phyloP scores from a whole-genome alignment of 2,888 invertebrate genomes.

The Maniola hyperantus region DNA sequence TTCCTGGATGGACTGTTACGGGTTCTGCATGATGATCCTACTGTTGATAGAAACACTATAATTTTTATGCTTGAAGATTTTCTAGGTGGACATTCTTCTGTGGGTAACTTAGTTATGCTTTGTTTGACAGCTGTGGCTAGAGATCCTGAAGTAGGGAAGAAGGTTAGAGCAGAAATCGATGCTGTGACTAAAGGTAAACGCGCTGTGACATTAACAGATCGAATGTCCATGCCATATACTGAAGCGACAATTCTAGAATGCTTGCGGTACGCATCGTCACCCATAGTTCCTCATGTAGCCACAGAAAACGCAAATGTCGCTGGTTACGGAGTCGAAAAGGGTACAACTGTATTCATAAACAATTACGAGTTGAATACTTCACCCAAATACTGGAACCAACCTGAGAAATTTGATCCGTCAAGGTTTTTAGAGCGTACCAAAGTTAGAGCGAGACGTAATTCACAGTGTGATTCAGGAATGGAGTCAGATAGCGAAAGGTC shows the following conservation, averaged over 20 bases:
- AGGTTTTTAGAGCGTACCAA: constrained; percentile 85
- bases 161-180: constrained; percentile 88
- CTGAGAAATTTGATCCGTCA: constrained; percentile 88
- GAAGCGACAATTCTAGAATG: constrained; percentile 92
- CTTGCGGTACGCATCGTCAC: constrained; percentile 90
- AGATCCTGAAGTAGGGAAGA: constrained; percentile 84
- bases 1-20: constrained; percentile 91
- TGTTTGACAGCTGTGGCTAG: constrained; percentile 86
- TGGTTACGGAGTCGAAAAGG: constrained; percentile 88
- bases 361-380: constrained; percentile 91
- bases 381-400: constrained; percentile 87
- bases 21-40: constrained; percentile 85
- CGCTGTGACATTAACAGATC: constrained; percentile 85
- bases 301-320: constrained; percentile 88
- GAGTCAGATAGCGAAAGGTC: constrained; percentile 74
- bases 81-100: constrained; percentile 93
- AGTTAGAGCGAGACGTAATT: constrained; percentile 62
- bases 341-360: constrained; percentile 92
- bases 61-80: constrained; percentile 94
- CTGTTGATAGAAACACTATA: constrained; percentile 89
- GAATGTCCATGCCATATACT: constrained; percentile 88
- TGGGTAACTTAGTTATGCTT: constrained; percentile 92
- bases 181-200: constrained; percentile 80
- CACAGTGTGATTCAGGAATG: constrained; percentile 81
- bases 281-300: constrained; percentile 95